phyloP scores from a whole-genome alignment of 2,113 vertebrate species.

The Mobula hypostoma region DNA sequence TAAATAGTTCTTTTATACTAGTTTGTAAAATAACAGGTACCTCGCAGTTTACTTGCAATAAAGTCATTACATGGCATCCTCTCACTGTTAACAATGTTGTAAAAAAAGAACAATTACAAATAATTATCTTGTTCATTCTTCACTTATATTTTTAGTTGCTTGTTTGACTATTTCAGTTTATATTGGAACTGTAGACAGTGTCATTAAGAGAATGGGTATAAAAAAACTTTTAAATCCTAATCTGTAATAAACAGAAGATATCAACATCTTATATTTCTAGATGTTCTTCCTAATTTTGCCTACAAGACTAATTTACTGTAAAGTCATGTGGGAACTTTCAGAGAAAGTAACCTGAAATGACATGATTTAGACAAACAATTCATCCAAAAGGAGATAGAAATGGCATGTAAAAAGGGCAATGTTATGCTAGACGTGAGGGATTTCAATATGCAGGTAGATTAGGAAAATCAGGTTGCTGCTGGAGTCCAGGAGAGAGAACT shows the following conservation, averaged over 20 bases:
- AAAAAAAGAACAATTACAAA: constrained; percentile 12
- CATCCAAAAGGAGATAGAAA: not conserved
- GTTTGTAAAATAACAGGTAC: not conserved
- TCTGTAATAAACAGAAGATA: not conserved
- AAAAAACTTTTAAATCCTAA: not conserved
- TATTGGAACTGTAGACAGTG: not conserved
- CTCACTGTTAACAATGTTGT: not conserved
- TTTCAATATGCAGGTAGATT: no score
- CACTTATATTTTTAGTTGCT: not conserved
- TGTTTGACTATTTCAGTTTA: constrained; percentile 15
- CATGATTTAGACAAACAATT: not conserved
- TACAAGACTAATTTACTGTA: not conserved
- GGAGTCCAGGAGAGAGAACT: no score
- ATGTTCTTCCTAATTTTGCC: not conserved
- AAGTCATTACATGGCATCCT: not conserved
- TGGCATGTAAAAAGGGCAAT: no score
- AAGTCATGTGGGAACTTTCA: not conserved
- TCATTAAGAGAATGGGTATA: not conserved
- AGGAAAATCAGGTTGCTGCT: no score
- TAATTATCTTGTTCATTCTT: not conserved
- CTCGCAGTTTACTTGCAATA: not conserved
- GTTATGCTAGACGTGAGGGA: no score
- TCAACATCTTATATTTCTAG: not conserved
- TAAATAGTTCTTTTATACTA: not conserved
- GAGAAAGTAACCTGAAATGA: not conserved